A percentile compares a stretch with the other conserved stretches of the same genome.
Conservation (phyloP, 2,888 invertebrate species). For the Mellilla xanthometata region DNA sequence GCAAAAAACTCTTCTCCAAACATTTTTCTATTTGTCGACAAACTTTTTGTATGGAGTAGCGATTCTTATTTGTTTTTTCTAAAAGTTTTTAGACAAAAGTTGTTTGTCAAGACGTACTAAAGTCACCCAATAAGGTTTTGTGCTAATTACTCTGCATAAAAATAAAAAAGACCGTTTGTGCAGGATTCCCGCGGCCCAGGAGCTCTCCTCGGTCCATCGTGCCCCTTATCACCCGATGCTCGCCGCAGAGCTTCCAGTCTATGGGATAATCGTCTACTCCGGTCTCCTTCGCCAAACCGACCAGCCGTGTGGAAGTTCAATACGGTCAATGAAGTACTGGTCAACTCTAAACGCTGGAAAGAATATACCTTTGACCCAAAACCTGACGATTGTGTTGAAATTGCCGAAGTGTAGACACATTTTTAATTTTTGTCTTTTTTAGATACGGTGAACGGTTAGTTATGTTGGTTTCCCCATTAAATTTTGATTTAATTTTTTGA, state of each 20-base stretch:
- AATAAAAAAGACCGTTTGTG: too few species aligned
- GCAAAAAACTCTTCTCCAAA: too few species aligned
- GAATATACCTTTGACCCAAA: slow-evolving; percentile 50
- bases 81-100: too few species aligned
- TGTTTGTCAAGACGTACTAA: too few species aligned
- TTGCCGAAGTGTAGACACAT: background rate
- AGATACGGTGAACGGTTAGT: too few species aligned
- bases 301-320: slow-evolving; percentile 65
- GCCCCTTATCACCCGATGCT: slow-evolving; percentile 60
- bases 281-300: slow-evolving; percentile 50
- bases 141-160: too few species aligned
- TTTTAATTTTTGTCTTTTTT: background rate
- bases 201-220: slow-evolving; percentile 42
- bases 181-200: slow-evolving; percentile 49
- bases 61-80: too few species aligned
- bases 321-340: slow-evolving; percentile 66
- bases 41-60: too few species aligned
- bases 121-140: too few species aligned
- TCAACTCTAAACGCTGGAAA: slow-evolving; percentile 64
- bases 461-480: too few species aligned
- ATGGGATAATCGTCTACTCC: slow-evolving; percentile 50
- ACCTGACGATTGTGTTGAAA: slow-evolving; percentile 1
- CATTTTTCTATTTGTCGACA: too few species aligned
- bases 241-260: slow-evolving; percentile 59
- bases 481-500: too few species aligned